Evolutionary conservation across 1,140 invertebrate genomes (phyloP), one percentile per base, ranked within the genome.

Genomic region (Coenobita brevimanus): DNA sequence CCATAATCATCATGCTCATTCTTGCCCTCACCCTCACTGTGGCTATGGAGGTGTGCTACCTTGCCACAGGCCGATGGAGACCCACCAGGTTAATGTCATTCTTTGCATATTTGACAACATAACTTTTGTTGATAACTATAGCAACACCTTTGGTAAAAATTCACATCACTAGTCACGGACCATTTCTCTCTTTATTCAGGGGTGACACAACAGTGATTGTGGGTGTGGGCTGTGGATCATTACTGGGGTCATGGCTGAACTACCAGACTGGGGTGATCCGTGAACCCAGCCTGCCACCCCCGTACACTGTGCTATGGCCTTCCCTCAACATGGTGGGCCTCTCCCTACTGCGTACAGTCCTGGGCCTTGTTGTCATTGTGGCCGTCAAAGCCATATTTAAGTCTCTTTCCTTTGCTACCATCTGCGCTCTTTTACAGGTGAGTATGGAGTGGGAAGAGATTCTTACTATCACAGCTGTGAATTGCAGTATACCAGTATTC

Each of bases 181-280:
- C 17, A 30, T 30, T 27, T n/a, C 33, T 1, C 76, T 21, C 21
- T 15, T 46, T 3, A 30, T 21, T 91, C 92, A 97, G 97, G 92
- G 96, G 96, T 38, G 97, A 98, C 92, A 97, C 97, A 1, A 95
- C 96, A 10, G 95, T 97, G 93, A 96, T 97, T 78, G 93, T 98
- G 67, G 96, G 95, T 33, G 95, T 97, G 8, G 95, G 95, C 86
- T 94, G 95, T n/a, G 97, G 97, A 57, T 93, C 97, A 75, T 94
- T 96, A 69, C 92, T 95, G 10, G 97, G 97, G n/a, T 94, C 96
- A 1, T 98, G 97, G 96, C 93, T 96, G 4, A 97, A 97, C 93
- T 97, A 95, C 92, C 96, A 95, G 92, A 93, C 95, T 24, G 96
- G 96, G 38, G 93, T 95, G 84, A 95, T 97, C 93, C 91, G 92